These are phyloP conservation scores for Microcebus tavaratra DNA, from an alignment of 2,113 vertebrate species.

Conservation along the genomic window DNA sequence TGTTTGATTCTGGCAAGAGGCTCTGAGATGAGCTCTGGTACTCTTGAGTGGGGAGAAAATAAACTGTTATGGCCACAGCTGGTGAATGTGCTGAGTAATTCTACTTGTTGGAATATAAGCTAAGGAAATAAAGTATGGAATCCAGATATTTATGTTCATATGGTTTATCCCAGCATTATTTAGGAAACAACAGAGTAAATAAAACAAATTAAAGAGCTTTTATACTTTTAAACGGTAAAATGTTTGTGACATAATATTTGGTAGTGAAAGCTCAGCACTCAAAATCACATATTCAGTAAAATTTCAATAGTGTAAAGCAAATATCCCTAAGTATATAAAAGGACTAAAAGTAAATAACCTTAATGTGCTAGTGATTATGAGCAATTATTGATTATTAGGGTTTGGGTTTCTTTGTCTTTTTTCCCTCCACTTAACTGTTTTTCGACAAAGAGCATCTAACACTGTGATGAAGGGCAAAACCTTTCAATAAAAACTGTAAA, in stretches of 20 bases:
- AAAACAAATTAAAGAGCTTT: conserved; percentile 24
- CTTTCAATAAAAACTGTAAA: neutral
- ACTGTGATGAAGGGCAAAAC: neutral
- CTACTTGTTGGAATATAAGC: neutral
- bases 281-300: neutral
- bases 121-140: neutral
- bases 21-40: neutral
- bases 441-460: neutral
- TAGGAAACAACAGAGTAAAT: neutral
- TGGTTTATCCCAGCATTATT: neutral
- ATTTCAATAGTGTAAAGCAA: neutral
- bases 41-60: neutral
- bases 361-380: neutral
- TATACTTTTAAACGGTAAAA: neutral
- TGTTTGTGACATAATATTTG: neutral
- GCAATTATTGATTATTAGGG: neutral
- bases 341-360: neutral
- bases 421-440: neutral
- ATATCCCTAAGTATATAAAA: neutral
- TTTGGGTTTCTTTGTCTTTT: neutral
- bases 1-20: neutral
- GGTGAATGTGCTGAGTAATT: neutral
- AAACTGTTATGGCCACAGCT: neutral
- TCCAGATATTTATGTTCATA: neutral
- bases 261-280: neutral